phyloP scores from a whole-genome alignment of 1,140 invertebrate species.

The Drosophila punjabiensis region DNA sequence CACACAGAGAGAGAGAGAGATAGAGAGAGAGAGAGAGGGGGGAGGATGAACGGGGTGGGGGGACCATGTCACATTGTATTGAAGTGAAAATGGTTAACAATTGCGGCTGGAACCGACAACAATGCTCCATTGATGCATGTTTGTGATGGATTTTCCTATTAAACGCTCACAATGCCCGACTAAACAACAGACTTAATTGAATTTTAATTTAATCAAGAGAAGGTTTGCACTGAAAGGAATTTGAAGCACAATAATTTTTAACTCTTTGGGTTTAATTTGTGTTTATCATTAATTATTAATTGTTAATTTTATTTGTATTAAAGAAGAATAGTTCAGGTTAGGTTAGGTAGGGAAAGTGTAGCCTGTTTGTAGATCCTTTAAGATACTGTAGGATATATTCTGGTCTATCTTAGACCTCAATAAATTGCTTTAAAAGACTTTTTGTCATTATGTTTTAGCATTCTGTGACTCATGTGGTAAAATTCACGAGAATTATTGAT shows the following conservation, averaged over 20 bases:
- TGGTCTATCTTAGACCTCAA: no score
- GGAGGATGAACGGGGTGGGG: constrained; percentile 9
- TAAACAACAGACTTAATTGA: constrained; percentile 59
- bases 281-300: not conserved
- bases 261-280: not conserved
- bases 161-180: constrained; percentile 30
- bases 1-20: not conserved
- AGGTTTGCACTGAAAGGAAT: constrained; percentile 14
- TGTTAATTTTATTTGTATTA: not conserved
- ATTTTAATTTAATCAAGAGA: constrained; percentile 62
- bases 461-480: not conserved
- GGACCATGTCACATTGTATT: constrained; percentile 71
- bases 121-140: constrained; percentile 52
- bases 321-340: not conserved
- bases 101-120: constrained; percentile 62
- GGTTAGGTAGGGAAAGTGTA: no score
- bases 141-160: constrained; percentile 63
- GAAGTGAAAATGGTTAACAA: constrained; percentile 82
- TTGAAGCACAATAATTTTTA: no score
- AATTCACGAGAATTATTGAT: not conserved
- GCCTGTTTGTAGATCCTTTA: not conserved
- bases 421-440: not conserved
- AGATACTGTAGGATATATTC: not conserved
- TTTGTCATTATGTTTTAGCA: not conserved
- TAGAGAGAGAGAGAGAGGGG: accelerated